Percentiles rank a stretch among this genome's conserved stretches.
Evolutionary conservation across 1,140 invertebrate species (phyloP).

Genomic region (Penaeus chinensis): DNA sequence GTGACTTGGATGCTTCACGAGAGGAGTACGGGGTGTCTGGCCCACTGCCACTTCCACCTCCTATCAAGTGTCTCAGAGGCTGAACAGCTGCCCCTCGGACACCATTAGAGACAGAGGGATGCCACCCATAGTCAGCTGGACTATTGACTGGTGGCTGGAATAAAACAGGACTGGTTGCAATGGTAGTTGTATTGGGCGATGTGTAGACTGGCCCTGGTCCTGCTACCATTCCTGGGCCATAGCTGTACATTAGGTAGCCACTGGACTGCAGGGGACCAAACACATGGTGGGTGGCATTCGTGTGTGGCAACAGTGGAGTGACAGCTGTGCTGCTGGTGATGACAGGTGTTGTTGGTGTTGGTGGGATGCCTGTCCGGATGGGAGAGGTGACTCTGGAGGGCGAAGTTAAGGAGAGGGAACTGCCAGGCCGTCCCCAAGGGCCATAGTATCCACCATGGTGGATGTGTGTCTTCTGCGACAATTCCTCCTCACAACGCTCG

Average conservation of each 20-base stretch:
- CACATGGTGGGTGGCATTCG: conserved; percentile 40
- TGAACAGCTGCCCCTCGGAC: conserved; percentile 12
- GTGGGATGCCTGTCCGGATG: conserved; percentile 44
- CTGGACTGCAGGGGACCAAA: conserved; percentile 38
- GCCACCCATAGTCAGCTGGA: conserved; percentile 42
- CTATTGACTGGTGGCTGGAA: conserved; percentile 29
- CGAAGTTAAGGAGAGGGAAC: conserved; percentile 31
- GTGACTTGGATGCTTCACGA: conserved; percentile 45
- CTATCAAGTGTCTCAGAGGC: conserved; percentile 26
- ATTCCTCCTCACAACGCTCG: conserved; percentile 59
- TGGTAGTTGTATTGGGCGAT: conserved; percentile 27
- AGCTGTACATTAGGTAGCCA: conserved; percentile 50
- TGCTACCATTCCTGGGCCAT: conserved; percentile 22
- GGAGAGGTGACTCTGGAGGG: conserved; percentile 52
- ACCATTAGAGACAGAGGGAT: conserved; percentile 40
- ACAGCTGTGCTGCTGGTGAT: conserved; percentile 32
- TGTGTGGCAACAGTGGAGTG: conserved; percentile 17
- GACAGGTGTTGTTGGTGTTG: conserved; percentile 57
- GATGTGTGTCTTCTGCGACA: conserved; percentile 48
- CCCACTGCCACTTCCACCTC: conserved; percentile 11
- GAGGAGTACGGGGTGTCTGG: conserved; percentile 37
- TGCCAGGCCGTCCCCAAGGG: conserved; percentile 52
- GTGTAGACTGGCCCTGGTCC: conserved; percentile 41
- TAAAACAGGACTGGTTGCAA: conserved; percentile 27
- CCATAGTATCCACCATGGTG: conserved; percentile 60